Percentiles rank a stretch among this genome's conserved stretches.
phyloP scores from a whole-genome alignment of 2,888 invertebrate species.

The Apamea anceps region DNA sequence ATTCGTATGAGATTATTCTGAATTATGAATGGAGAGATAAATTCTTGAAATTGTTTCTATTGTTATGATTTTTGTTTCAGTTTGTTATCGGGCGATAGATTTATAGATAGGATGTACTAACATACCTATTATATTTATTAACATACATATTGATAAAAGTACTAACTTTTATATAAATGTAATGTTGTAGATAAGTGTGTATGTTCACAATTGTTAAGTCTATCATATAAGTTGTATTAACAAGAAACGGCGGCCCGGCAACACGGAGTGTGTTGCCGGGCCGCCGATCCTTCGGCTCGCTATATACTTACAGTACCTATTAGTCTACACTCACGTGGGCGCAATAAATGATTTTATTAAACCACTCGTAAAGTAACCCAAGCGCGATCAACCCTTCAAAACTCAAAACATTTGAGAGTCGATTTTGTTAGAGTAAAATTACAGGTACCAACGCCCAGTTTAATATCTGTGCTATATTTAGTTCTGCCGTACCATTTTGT shows the following conservation, averaged over 20 bases:
- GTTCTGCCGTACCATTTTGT: not conserved
- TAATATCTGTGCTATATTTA: conserved; percentile 3
- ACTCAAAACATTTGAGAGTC: conserved; percentile 15
- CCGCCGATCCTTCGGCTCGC: not conserved
- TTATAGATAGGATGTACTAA: not conserved
- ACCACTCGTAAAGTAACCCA: conserved; percentile 9
- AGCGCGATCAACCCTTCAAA: conserved; percentile 10
- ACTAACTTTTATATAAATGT: not conserved
- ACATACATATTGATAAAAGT: too few species aligned
- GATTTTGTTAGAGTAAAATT: conserved; percentile 18
- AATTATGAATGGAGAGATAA: conserved; percentile 15
- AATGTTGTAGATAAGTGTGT: not conserved
- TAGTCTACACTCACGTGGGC: not conserved
- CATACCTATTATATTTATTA: too few species aligned
- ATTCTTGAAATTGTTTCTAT: conserved; percentile 10
- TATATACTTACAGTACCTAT: not conserved
- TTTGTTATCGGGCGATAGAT: not conserved
- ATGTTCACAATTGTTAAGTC: not conserved
- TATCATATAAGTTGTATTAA: not conserved
- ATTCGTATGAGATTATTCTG: conserved; percentile 23
- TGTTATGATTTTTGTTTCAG: not conserved
- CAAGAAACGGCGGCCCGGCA: not conserved
- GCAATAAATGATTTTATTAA: conserved; percentile 10
- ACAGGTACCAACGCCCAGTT: conserved; percentile 5
- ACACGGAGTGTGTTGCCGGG: not conserved